These are phyloP conservation scores for Subanguina moxae DNA, from an alignment of 1,140 invertebrate genomes.

Conservation along the genomic window DNA sequence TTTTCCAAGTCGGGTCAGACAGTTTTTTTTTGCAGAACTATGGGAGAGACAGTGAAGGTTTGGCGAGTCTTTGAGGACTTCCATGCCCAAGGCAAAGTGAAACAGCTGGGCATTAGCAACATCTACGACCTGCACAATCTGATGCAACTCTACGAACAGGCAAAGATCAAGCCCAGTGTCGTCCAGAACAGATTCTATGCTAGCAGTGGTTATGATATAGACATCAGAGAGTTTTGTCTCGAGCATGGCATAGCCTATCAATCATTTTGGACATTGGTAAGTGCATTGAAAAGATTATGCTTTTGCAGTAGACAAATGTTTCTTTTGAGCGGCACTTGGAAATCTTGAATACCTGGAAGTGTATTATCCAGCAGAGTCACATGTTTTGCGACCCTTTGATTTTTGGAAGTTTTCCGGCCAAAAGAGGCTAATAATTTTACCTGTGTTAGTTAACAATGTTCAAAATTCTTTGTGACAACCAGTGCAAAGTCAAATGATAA, in stretches of 20 bases:
- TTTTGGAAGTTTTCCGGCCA: no score
- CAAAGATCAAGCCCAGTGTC: slow-evolving; percentile 32
- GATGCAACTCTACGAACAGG: slow-evolving; percentile 27
- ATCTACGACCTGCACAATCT: slow-evolving; percentile 21
- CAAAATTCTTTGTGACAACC: no score
- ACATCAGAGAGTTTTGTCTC: slow-evolving; percentile 30
- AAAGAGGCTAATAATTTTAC: no score
- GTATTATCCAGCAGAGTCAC: slow-evolving; percentile 3
- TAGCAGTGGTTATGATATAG: slow-evolving; percentile 32
- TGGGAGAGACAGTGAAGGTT: slow-evolving; percentile 24
- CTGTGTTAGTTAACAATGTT: no score
- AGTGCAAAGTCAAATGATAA: background rate
- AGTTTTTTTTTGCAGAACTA: slow-evolving; percentile 16
- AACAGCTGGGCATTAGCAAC: slow-evolving; percentile 37
- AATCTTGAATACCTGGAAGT: no score
- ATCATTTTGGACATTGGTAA: slow-evolving; percentile 38
- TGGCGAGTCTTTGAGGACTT: slow-evolving; percentile 40
- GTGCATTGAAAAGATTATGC: background rate
- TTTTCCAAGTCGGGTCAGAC: background rate
- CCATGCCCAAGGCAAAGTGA: slow-evolving; percentile 26
- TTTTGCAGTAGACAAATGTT: no score
- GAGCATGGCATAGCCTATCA: slow-evolving; percentile 34
- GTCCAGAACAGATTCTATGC: slow-evolving; percentile 42
- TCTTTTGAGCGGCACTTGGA: no score
- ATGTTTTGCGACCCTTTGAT: background rate